These are phyloP conservation scores for Forbesichthys papilliferus DNA, from an alignment of 2,113 vertebrate genomes.

Conservation along the genomic window DNA sequence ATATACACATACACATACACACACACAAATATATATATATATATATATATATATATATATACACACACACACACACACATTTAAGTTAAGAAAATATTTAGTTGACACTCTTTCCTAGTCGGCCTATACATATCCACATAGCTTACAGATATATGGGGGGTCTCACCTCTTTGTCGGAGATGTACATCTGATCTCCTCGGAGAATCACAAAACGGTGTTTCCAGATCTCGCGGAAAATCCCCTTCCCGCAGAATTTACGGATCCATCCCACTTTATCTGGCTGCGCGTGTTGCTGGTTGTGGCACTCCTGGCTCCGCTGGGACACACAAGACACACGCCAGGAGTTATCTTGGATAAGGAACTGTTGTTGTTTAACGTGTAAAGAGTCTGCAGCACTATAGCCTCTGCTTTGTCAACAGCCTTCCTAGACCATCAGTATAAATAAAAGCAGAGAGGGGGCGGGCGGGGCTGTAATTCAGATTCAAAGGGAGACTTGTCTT, in stretches of 20 bases:
- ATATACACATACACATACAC: no score
- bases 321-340: background rate
- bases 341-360: background rate
- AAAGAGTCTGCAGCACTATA: background rate
- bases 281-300: conserved; percentile 71
- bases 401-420: background rate
- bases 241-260: conserved; percentile 91
- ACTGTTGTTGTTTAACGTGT: background rate
- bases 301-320: conserved; percentile 82
- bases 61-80: no score
- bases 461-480: conserved; percentile 17
- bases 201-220: conserved; percentile 91
- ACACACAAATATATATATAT: no score
- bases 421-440: background rate
- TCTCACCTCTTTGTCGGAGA: conserved; percentile 93
- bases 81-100: no score
- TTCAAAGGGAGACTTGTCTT: conserved; percentile 25
- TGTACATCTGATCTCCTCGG: conserved; percentile 88
- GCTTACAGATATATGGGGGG: background rate
- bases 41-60: no score
- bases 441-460: background rate
- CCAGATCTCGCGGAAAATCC: conserved; percentile 97
- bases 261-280: conserved; percentile 96
- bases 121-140: no score
- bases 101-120: no score